Evolutionary conservation across 1,140 invertebrate genomes (phyloP), one percentile per base, ranked within the genome.

Genomic region (Drosophila guanche): DNA sequence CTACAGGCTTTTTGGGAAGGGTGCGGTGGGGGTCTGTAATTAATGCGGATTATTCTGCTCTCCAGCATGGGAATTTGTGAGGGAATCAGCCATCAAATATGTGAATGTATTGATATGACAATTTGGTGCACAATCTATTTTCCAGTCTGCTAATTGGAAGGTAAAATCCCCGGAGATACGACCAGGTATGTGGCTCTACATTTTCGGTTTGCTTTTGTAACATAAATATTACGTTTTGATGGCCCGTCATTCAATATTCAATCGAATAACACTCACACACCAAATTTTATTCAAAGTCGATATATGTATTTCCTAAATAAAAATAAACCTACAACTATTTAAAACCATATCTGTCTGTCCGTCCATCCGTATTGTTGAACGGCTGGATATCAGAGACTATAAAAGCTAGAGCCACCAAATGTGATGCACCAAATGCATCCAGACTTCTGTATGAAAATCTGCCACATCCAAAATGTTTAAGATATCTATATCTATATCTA

Each of bases 71-170:
- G 58, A 53, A 46, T 62, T 42, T 61, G 27, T 54, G 56, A n/a
- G 48, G 37, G 56, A 51, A 73, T 62, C 57, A 40, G 33, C 68
- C 70, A 48, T 33, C 50, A 55, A 65, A 41, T 62, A 33, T 46
- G 40, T 57, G 53, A 52, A 74, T 58, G 33, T 69, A 60, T 79
- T 58, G 73, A 80, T 79, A 63, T 80, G 65, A 79, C 65, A 68
- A 56, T 68, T 68, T 48, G 50, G 62, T 68, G 69, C 56, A 37
- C 33, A 10, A 62, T 72, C 51, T 62, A 68, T 72, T 72, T 72
- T 43, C 67, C 48, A 37, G 33, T 22, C 68, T 53, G 43, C 69
- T 72, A 72, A 72, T 72, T 72, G 69, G 47, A 72, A 72, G 69
- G 56, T 53, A 62, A 61, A 72, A 62, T 46, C 65, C 55, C 65